Percentiles rank a stretch among this genome's conserved stretches.
phyloP scores from a whole-genome alignment of 2,113 vertebrate species.

The Amblyornis subalaris region DNA sequence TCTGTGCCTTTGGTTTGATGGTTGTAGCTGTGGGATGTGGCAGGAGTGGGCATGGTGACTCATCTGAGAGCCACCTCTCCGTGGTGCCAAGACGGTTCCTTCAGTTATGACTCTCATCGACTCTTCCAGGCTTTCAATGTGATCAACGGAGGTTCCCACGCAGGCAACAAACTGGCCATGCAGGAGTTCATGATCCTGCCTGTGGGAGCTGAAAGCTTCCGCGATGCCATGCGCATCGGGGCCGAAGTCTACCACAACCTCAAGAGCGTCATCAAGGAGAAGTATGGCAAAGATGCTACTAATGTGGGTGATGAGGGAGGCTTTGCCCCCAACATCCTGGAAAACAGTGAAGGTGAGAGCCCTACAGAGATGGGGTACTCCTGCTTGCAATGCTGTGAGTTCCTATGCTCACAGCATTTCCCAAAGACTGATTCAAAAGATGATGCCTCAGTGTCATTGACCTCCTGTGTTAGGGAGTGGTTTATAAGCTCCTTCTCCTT shows the following conservation, averaged over 20 bases:
- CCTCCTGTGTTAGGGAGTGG: not conserved
- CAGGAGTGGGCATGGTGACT: not conserved
- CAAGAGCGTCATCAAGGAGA: slow-evolving; percentile 88
- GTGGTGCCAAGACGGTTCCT: not conserved
- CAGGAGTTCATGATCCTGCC: slow-evolving; percentile 94
- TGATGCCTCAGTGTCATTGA: not conserved
- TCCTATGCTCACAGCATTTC: not conserved
- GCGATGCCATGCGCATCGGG: slow-evolving; percentile 86
- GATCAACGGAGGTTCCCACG: slow-evolving; percentile 90
- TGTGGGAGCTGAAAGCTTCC: slow-evolving; percentile 90
- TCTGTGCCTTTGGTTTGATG: not conserved
- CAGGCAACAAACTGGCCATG: slow-evolving; percentile 91
- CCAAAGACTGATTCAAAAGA: not conserved
- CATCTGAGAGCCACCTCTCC: not conserved
- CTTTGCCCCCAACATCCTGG: slow-evolving; percentile 91
- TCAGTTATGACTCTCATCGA: not conserved
- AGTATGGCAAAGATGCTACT: slow-evolving; percentile 90
- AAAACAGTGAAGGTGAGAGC: slow-evolving; percentile 89
- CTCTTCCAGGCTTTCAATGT: slow-evolving; percentile 86
- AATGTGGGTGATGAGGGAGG: slow-evolving; percentile 92
- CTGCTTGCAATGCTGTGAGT: not conserved
- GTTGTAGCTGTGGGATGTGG: not conserved
- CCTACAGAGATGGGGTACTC: not conserved
- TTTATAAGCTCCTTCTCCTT: not conserved
- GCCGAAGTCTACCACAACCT: slow-evolving; percentile 92